Evolutionary conservation across 2,888 invertebrate species (phyloP).

Genomic region (Netelia virgata): DNA sequence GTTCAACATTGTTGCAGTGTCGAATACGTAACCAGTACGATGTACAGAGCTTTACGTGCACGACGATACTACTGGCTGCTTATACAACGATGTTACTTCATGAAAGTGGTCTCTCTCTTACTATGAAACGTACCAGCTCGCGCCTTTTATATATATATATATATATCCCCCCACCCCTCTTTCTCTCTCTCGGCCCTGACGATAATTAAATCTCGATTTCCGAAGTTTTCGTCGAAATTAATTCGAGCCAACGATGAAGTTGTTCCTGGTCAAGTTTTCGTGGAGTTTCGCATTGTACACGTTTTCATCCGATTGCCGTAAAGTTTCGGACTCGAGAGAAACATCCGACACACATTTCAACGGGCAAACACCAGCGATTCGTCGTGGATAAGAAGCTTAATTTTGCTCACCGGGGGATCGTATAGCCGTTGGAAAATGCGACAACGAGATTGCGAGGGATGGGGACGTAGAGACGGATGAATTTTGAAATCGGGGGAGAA

Average conservation of each 20-base stretch:
- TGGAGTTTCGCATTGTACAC: background rate
- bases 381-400: conserved; percentile 17
- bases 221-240: conserved; percentile 48
- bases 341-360: background rate
- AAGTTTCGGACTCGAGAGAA: conserved; percentile 3
- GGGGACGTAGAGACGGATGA: conserved; percentile 16
- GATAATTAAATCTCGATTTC: conserved; percentile 56
- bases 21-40: conserved; percentile 29
- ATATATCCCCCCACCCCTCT: too few species aligned
- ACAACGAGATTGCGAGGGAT: background rate
- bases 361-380: conserved; percentile 4
- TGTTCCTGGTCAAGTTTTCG: conserved; percentile 24
- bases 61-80: background rate
- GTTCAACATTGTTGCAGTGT: conserved; percentile 48
- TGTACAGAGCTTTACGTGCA: conserved; percentile 5
- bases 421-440: conserved; percentile 30
- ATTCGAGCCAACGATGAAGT: conserved; percentile 46
- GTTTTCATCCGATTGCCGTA: background rate
- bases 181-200: conserved; percentile 20
- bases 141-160: conserved; percentile 2
- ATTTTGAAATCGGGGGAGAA: background rate
- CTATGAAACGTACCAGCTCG: background rate
- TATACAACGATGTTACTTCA: conserved; percentile 10
- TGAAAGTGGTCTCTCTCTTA: conserved; percentile 20
- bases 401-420: conserved; percentile 8